phyloP scores from a whole-genome alignment of 2,113 vertebrate species.

The Sitta europaea region DNA sequence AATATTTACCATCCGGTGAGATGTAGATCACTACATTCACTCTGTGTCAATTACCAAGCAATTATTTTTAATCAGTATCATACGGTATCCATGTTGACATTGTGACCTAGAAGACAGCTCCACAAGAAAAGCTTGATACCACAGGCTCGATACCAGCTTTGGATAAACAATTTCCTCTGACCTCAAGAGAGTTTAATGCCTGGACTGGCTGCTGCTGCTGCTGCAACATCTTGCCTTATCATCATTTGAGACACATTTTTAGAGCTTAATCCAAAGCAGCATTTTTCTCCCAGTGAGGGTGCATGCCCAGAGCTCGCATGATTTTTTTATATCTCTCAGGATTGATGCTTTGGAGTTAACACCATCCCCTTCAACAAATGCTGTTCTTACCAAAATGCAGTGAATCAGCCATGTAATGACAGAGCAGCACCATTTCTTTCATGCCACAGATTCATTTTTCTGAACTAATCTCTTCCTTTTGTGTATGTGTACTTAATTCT shows the following conservation, averaged over 20 bases:
- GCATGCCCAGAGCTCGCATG: background rate
- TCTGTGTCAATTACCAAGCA: constrained; percentile 36
- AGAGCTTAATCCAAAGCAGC: background rate
- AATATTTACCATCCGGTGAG: constrained; percentile 17
- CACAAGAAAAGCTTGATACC: background rate
- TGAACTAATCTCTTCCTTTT: background rate
- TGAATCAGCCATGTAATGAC: background rate
- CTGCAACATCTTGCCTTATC: background rate
- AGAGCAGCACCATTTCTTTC: background rate
- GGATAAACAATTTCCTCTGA: background rate
- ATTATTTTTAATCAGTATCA: constrained; percentile 49
- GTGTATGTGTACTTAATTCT: background rate
- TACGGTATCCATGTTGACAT: background rate
- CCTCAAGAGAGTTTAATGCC: background rate
- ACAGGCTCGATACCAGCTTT: background rate
- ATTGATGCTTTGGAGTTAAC: background rate
- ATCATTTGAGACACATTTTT: background rate
- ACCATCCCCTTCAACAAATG: background rate
- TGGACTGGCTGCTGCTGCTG: background rate
- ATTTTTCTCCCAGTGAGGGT: background rate
- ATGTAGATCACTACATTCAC: constrained; percentile 34
- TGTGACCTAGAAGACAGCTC: constrained; percentile 25
- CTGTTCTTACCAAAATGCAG: background rate
- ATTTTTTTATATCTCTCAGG: background rate
- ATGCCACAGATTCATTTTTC: background rate